Evolutionary conservation across 2,797 vertebrate species (phyloP).

Genomic region (Antennarius maculatus): DNA sequence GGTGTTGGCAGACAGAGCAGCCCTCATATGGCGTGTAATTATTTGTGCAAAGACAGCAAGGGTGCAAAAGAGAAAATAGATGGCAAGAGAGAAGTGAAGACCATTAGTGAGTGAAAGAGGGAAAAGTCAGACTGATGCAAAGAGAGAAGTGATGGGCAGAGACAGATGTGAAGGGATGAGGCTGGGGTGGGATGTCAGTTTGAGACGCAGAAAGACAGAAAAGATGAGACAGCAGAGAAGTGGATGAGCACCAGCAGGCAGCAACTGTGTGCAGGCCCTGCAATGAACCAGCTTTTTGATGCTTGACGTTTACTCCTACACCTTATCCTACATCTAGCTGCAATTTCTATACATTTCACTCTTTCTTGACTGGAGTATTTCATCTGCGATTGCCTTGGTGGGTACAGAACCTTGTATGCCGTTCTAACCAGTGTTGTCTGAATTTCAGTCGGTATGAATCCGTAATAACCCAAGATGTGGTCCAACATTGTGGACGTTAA

Average conservation of each 20-base stretch:
- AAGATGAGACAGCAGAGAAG: constrained; percentile 8
- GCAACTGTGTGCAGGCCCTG: constrained; percentile 7
- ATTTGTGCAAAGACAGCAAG: constrained; percentile 10
- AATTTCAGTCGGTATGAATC: too few relatives aligned
- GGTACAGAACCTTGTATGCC: too few relatives aligned
- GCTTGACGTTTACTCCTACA: constrained; percentile 31
- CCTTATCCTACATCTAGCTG: background rate
- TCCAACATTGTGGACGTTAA: background rate
- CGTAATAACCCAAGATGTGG: background rate
- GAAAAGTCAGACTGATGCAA: constrained; percentile 9
- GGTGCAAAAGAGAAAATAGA: constrained; percentile 7
- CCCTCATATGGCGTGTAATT: constrained; percentile 17
- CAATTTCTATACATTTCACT: constrained; percentile 1
- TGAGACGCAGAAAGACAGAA: constrained; percentile 7
- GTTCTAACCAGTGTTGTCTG: too few relatives aligned
- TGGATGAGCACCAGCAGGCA: background rate
- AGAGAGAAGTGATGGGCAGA: constrained; percentile 2
- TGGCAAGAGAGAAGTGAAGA: background rate
- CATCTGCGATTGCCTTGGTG: too few relatives aligned
- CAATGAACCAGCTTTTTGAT: constrained; percentile 30
- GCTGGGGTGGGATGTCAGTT: background rate
- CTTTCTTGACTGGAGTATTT: background rate
- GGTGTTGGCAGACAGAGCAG: constrained; percentile 14
- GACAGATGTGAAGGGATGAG: background rate
- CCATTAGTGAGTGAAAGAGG: background rate